A percentile compares a stretch with the other conserved stretches of the same genome.
These are phyloP conservation scores for Trachelus stipa DNA, from an alignment of 2,888 invertebrate genomes.

Conservation along the genomic window DNA sequence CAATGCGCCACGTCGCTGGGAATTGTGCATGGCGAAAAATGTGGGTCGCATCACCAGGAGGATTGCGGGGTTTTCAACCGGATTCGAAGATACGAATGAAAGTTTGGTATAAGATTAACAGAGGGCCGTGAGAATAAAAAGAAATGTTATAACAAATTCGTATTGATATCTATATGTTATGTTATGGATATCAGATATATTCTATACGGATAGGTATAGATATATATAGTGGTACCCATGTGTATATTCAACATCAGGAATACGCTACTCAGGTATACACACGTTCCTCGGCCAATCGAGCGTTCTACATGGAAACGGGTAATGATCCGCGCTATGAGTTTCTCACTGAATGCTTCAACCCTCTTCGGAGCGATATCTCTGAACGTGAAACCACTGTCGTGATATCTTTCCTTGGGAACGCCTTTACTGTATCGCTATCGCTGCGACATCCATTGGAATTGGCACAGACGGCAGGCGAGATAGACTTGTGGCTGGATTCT, in stretches of 20 bases:
- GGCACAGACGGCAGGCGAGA: constrained; percentile 27
- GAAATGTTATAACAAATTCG: not conserved
- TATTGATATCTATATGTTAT: not conserved
- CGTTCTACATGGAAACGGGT: not conserved
- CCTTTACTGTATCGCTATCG: not conserved
- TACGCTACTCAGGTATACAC: not conserved
- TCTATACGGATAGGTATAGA: not conserved
- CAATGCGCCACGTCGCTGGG: constrained; percentile 21
- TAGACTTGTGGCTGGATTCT: constrained; percentile 17
- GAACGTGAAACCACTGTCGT: not conserved
- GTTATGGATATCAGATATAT: not conserved
- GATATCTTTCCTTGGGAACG: not conserved
- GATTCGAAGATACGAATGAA: constrained; percentile 5
- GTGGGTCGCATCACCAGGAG: constrained; percentile 27
- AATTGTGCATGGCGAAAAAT: constrained; percentile 35
- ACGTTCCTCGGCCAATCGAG: not conserved
- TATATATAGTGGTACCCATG: not conserved
- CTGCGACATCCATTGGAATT: constrained; percentile 17
- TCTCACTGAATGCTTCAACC: not conserved
- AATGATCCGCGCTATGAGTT: not conserved
- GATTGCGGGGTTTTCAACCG: constrained; percentile 1
- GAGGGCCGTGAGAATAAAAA: not conserved
- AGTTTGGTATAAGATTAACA: not conserved
- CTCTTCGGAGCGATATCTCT: not conserved
- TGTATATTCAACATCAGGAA: not conserved